A percentile compares a stretch with the other conserved stretches of the same genome.
Conservation (phyloP, 23 tunicate species). For the Halocynthia roretzi region DNA sequence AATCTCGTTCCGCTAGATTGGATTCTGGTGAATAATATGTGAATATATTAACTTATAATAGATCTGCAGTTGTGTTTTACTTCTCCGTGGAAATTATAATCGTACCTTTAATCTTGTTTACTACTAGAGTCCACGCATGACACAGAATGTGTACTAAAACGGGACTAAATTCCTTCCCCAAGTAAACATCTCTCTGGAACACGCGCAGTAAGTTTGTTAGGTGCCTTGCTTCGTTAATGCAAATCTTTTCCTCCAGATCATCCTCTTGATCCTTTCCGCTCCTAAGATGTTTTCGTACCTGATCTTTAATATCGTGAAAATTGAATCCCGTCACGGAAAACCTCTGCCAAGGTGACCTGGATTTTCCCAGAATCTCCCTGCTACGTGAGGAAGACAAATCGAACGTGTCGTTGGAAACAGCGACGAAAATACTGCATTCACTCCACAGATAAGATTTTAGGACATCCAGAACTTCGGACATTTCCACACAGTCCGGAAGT, state of each 20-base stretch:
- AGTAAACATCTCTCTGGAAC: constrained; percentile 66
- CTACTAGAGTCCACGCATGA: constrained; percentile 9
- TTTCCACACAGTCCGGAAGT: constrained; percentile 29
- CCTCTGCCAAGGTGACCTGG: constrained; percentile 5
- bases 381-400: neutral
- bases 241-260: neutral
- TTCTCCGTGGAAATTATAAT: neutral
- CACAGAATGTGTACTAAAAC: constrained; percentile 22
- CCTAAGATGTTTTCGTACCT: neutral
- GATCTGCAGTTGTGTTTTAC: no score
- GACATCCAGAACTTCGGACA: constrained; percentile 59
- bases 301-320: constrained; percentile 37
- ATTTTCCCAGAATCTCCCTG: neutral
- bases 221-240: neutral
- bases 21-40: no score
- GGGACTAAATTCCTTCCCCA: constrained; percentile 35
- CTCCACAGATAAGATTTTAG: constrained; percentile 47
- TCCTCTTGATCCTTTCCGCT: neutral
- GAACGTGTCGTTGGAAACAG: neutral
- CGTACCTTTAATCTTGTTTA: neutral
- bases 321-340: constrained; percentile 20
- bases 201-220: constrained; percentile 28
- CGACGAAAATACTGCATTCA: constrained; percentile 34
- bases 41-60: no score
- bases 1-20: no score